Evolutionary conservation across 2,888 invertebrate genomes (phyloP).

Genomic region (Yponomeuta evonymella): DNA sequence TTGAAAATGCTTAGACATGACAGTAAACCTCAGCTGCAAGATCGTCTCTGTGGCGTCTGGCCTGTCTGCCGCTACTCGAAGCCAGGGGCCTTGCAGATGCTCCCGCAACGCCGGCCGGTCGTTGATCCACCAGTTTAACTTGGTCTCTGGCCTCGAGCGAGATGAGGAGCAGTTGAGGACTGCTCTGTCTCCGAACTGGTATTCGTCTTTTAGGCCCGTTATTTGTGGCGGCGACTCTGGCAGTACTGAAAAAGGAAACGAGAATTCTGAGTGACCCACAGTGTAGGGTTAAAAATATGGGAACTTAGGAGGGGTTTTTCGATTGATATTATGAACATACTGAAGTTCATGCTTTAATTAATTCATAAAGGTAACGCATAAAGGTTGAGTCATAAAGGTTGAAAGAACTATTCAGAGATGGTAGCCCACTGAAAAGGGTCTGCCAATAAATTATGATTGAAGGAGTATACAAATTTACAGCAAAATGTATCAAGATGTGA

Average conservation of each 20-base stretch:
- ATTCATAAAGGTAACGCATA: too few species aligned
- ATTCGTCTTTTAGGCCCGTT: constrained; percentile 84
- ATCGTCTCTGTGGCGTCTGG: constrained; percentile 81
- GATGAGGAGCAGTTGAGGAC: constrained; percentile 87
- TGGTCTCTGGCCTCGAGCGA: constrained; percentile 85
- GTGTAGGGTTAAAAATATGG: too few species aligned
- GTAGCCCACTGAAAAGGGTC: too few species aligned
- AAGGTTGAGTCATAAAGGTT: too few species aligned
- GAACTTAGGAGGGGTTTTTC: too few species aligned
- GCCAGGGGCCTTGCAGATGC: constrained; percentile 69
- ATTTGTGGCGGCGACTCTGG: constrained; percentile 87
- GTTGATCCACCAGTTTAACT: constrained; percentile 89
- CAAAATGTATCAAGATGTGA: neutral
- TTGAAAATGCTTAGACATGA: constrained; percentile 83
- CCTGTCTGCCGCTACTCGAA: constrained; percentile 62
- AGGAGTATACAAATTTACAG: too few species aligned
- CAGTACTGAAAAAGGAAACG: constrained; percentile 74
- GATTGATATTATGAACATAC: too few species aligned
- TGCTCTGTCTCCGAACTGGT: constrained; percentile 84
- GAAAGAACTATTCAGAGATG: too few species aligned
- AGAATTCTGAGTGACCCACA: too few species aligned
- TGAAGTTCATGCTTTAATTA: too few species aligned
- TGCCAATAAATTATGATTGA: too few species aligned
- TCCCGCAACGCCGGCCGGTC: constrained; percentile 77
- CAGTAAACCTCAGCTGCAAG: constrained; percentile 84